Evolutionary conservation across 2,113 vertebrate genomes (phyloP).

Genomic region (Sylvietta virens): DNA sequence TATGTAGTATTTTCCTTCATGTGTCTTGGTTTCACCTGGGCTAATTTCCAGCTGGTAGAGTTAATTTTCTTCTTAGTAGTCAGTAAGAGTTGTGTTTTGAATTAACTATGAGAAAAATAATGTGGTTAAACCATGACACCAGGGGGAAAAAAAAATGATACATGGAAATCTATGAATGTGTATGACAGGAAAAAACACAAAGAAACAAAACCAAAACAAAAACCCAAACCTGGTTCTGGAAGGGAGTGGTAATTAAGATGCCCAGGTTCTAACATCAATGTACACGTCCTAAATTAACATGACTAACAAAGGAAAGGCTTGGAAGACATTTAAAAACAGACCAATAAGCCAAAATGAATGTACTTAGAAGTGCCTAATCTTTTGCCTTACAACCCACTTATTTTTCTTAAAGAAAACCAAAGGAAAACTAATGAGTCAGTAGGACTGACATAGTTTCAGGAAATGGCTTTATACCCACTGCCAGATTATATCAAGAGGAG

Average conservation of each 20-base stretch:
- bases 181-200: background rate
- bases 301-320: background rate
- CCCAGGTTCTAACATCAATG: background rate
- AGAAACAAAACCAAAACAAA: background rate
- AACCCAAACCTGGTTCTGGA: background rate
- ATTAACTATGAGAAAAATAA: background rate
- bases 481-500: background rate
- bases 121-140: background rate
- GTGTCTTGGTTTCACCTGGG: background rate
- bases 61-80: background rate
- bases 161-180: background rate
- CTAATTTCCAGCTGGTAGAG: background rate
- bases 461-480: background rate
- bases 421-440: background rate
- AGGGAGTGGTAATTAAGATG: background rate
- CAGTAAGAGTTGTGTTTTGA: background rate
- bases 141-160: rapidly evolving
- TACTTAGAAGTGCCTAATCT: background rate
- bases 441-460: background rate
- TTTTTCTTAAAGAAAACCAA: background rate
- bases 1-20: background rate
- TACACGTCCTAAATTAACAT: background rate
- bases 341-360: background rate
- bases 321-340: background rate
- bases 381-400: background rate